A percentile compares a stretch with the other conserved stretches of the same genome.
phyloP scores from a whole-genome alignment of 2,797 vertebrate species.

The Bradypodion pumilum region DNA sequence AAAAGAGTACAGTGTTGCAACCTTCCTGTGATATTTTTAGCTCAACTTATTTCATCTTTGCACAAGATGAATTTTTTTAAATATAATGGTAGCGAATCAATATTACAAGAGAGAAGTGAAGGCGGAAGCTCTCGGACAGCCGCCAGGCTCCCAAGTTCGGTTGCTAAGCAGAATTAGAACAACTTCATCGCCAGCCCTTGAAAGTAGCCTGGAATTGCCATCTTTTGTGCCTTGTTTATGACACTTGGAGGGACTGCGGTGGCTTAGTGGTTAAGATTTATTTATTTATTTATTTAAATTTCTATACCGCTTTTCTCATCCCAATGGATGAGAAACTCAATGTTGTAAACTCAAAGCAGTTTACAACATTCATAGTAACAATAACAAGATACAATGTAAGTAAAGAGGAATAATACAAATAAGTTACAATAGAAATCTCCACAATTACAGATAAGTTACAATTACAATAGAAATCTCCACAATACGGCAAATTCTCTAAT shows the following conservation, averaged over 20 bases:
- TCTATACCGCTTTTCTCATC: no score
- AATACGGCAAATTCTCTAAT: no score
- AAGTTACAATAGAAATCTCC: no score
- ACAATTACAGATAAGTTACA: no score
- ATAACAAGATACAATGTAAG: no score
- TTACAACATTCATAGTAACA: no score
- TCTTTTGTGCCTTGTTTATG: slow-evolving; percentile 10
- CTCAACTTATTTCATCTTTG: slow-evolving; percentile 47
- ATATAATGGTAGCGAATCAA: slow-evolving; percentile 34
- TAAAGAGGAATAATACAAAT: no score
- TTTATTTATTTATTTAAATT: no score
- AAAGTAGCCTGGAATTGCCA: neutral
- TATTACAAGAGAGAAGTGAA: neutral
- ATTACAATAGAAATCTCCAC: no score
- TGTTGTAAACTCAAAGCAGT: no score
- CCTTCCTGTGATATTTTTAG: slow-evolving; percentile 59
- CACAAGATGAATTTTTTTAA: neutral
- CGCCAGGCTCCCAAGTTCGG: neutral
- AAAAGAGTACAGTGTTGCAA: slow-evolving; percentile 20
- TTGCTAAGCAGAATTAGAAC: slow-evolving; percentile 12
- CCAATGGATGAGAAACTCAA: no score
- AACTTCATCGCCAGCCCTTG: neutral
- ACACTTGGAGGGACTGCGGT: neutral
- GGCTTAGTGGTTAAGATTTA: no score
- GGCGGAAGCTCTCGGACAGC: slow-evolving; percentile 6